These are phyloP conservation scores for Aurelia sp. DNA, from an alignment of 30 jellyfish, hydroid and myxozoan species.

Conservation along the genomic window DNA sequence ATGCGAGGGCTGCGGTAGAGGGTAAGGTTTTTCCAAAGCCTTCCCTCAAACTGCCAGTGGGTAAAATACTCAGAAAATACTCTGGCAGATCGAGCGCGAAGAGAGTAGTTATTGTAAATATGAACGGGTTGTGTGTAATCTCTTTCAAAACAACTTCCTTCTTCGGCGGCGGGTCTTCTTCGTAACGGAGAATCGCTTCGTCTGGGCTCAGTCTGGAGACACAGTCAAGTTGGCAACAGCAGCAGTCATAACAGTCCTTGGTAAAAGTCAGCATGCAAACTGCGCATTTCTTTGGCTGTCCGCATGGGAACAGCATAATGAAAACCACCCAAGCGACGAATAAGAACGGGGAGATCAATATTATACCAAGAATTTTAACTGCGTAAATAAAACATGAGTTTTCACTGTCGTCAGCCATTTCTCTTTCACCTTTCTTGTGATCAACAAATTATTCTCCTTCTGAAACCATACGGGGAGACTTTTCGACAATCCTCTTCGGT, in stretches of 20 bases:
- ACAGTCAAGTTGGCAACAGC: slow-evolving; percentile 43
- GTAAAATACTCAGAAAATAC: slow-evolving; percentile 55
- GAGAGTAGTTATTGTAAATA: slow-evolving; percentile 22
- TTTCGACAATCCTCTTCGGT: no score
- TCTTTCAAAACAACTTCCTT: not conserved
- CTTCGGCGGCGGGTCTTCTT: slow-evolving; percentile 46
- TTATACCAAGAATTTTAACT: no score
- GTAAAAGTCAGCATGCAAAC: not conserved
- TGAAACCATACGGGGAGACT: no score
- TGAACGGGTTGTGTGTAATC: slow-evolving; percentile 17
- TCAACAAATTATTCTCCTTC: no score
- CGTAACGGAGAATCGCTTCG: slow-evolving; percentile 48
- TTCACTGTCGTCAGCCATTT: no score
- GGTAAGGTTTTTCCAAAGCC: slow-evolving; percentile 66
- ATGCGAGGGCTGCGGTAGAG: slow-evolving; percentile 57
- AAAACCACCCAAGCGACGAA: no score
- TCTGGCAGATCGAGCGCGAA: slow-evolving; percentile 54
- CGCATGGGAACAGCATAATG: no score
- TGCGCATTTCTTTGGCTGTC: not conserved
- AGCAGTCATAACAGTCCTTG: slow-evolving; percentile 23
- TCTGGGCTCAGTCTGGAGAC: slow-evolving; percentile 20
- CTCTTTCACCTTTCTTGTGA: no score
- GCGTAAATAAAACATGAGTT: no score
- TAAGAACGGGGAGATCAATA: no score
- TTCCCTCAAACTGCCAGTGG: slow-evolving; percentile 76